These are phyloP conservation scores for Condylura cristata DNA, from an alignment of 2,113 vertebrate genomes.

Conservation along the genomic window DNA sequence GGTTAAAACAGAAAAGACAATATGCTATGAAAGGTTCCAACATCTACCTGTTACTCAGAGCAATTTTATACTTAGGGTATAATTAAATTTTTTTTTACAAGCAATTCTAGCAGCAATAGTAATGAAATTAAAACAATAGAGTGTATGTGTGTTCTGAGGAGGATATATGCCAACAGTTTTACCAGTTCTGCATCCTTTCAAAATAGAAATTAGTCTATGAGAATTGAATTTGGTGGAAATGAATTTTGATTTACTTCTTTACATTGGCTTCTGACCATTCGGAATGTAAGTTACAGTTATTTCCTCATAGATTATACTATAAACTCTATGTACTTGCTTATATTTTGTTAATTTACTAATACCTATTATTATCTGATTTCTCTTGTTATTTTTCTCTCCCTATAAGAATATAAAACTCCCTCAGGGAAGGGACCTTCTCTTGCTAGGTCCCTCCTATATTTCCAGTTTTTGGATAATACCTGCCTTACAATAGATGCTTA, in stretches of 20 bases:
- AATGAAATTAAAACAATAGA: constrained; percentile 13
- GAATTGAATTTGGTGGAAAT: not conserved
- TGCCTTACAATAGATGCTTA: not conserved
- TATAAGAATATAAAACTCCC: not conserved
- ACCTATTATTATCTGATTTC: not conserved
- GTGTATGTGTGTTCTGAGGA: not conserved
- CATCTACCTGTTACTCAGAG: not conserved
- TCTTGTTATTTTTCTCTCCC: not conserved
- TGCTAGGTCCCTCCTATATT: not conserved
- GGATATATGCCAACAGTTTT: not conserved
- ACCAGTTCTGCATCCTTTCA: constrained; percentile 6
- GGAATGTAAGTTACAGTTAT: constrained; percentile 16
- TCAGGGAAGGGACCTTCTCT: not conserved
- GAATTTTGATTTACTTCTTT: constrained; percentile 40
- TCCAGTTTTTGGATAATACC: not conserved
- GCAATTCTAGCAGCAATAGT: not conserved
- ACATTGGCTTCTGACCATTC: not conserved
- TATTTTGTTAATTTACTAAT: constrained; percentile 35
- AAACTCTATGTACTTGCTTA: not conserved
- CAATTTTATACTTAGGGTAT: not conserved
- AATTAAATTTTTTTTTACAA: constrained; percentile 29
- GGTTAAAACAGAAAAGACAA: not conserved
- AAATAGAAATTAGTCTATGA: constrained; percentile 33
- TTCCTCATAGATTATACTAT: not conserved
- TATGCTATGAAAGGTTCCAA: not conserved